Base-by-base conservation (phyloP, 92 coral and sea anemone genomes). In the Porites rus region DNA sequence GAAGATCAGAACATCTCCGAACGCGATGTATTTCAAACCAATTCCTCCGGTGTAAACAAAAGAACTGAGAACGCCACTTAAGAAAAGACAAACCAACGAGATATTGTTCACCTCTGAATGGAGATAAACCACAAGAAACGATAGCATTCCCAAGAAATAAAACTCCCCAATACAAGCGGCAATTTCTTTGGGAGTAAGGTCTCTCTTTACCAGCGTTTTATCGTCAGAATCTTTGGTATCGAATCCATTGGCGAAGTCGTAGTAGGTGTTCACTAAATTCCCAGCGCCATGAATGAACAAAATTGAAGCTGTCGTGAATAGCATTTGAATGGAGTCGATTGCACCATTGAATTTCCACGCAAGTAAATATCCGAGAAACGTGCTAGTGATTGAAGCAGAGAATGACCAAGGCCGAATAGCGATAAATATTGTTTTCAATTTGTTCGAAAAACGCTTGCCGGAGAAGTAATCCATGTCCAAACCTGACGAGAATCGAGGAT, bases 321-420 rank as follows among this genome's bases (percentile, higher is more conserved):
- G 51, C 25, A 84, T 67, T 65, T 82, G 88, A 53, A 79, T 22
- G 8, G 80, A 46, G 77, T 88, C 93, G 59, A 93, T 85, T 21
- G 28, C 68, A n/a, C 90, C 72, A 19, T 71, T 65, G 25, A 51
- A 74, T 68, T 91, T 93, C 91, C 92, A 93, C 20, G 94, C 91
- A 1, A 93, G 76, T 12, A 70, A 89, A 0, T 85, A 59, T 21
- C 96, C 96, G 10, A 93, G 85, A 8, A 91, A 59, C 16, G 92
- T 88, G 7, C 91, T 75, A 24, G 89, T 89, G 4, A 69, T 66
- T 3, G 94, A 91, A 10, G 94, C 96, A 0, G 96, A 72, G 53
- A 93, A 91, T 8, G 96, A 93, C 96, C 96, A 93, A 9, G 96
- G 96, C 3, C 96, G 88, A 12, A 75, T 22, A 21, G 93, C 91